These are phyloP conservation scores for Hyperoplus lanceolatus DNA, from an alignment of 2,797 vertebrate species.

Conservation along the genomic window DNA sequence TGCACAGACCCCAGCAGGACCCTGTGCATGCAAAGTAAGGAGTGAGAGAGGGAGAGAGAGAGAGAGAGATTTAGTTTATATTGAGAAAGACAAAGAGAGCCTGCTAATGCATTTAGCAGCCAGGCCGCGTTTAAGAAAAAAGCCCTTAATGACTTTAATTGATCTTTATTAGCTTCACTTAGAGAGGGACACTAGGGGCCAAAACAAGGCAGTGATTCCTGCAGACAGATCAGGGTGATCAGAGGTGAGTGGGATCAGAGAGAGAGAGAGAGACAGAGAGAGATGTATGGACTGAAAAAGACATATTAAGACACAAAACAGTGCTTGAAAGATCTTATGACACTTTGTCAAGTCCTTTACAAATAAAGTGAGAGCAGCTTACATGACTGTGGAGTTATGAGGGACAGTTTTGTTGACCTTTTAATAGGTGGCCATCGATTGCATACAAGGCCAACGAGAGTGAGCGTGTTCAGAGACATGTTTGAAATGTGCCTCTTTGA, in stretches of 20 bases:
- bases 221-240: slow-evolving; percentile 54
- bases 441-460: background rate
- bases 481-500: background rate
- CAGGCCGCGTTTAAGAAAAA: slow-evolving; percentile 68
- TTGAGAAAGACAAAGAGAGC: slow-evolving; percentile 47
- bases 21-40: slow-evolving; percentile 48
- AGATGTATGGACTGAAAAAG: background rate
- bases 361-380: background rate
- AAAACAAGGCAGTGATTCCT: slow-evolving; percentile 72
- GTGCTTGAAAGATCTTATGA: background rate
- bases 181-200: slow-evolving; percentile 68
- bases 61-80: slow-evolving; percentile 40
- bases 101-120: slow-evolving; percentile 70
- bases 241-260: slow-evolving; percentile 44
- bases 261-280: background rate
- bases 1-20: slow-evolving; percentile 33
- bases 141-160: slow-evolving; percentile 81
- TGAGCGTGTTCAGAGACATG: background rate
- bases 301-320: too few relatives aligned
- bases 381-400: background rate
- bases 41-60: slow-evolving; percentile 37
- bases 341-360: background rate
- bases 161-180: slow-evolving; percentile 84
- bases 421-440: background rate
- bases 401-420: background rate